Conservation (phyloP, 2,888 invertebrate genomes). For the Lutraria lutraria region DNA sequence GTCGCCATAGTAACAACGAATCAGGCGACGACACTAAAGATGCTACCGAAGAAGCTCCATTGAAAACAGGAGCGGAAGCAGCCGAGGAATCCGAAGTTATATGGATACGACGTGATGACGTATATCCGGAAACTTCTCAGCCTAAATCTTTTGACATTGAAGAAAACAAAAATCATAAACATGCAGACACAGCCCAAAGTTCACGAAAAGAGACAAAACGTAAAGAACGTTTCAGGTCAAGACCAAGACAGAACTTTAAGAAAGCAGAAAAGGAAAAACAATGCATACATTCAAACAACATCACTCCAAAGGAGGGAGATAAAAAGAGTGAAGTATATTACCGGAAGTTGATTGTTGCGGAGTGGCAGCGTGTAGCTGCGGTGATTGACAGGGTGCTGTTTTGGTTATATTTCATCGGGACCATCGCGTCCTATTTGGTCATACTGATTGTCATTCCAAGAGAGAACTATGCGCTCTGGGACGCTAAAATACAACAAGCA, state of each 20-base stretch:
- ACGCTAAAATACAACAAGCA: slow-evolving; percentile 56
- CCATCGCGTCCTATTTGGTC: slow-evolving; percentile 82
- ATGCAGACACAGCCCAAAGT: not conserved
- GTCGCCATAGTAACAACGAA: slow-evolving; percentile 59
- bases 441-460: slow-evolving; percentile 83
- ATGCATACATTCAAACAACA: slow-evolving; percentile 44
- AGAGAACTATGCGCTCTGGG: slow-evolving; percentile 73
- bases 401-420: slow-evolving; percentile 83
- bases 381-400: slow-evolving; percentile 85
- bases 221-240: slow-evolving; percentile 21
- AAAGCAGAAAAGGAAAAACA: slow-evolving; percentile 10
- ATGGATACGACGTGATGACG: slow-evolving; percentile 71
- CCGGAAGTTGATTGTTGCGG: slow-evolving; percentile 81
- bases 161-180: slow-evolving; percentile 26
- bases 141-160: slow-evolving; percentile 61
- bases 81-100: slow-evolving; percentile 65
- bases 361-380: slow-evolving; percentile 85
- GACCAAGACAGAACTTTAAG: slow-evolving; percentile 35
- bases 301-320: slow-evolving; percentile 55
- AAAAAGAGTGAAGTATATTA: slow-evolving; percentile 65
- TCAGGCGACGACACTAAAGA: slow-evolving; percentile 36
- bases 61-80: slow-evolving; percentile 6
- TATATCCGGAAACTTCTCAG: slow-evolving; percentile 54
- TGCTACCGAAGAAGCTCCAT: slow-evolving; percentile 35
- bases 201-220: not conserved